Conservation (phyloP, 2,888 invertebrate genomes). For the Timandra comae region DNA sequence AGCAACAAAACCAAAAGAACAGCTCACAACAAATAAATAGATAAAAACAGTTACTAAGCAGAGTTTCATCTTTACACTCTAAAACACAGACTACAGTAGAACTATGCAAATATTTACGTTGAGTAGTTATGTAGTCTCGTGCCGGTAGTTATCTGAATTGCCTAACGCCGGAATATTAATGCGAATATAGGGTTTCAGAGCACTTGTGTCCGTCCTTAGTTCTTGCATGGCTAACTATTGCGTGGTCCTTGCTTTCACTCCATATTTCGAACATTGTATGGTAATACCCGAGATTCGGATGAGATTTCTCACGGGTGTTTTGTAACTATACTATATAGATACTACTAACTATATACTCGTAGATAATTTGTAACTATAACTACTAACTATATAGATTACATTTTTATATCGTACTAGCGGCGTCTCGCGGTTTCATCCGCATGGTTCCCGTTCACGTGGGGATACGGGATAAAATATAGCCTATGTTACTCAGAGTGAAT, state of each 20-base stretch:
- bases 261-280: constrained; percentile 51
- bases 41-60: too few species aligned
- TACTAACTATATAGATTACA: not conserved
- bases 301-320: constrained; percentile 44
- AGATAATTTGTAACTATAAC: constrained; percentile 13
- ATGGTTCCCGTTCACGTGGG: too few species aligned
- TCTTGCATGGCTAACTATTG: constrained; percentile 7
- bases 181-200: constrained; percentile 34
- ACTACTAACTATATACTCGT: too few species aligned
- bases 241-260: constrained; percentile 44
- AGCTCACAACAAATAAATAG: too few species aligned
- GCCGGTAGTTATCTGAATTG: constrained; percentile 37
- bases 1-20: too few species aligned
- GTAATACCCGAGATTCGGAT: constrained; percentile 45
- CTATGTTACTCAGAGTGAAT: too few species aligned
- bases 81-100: too few species aligned
- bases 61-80: too few species aligned
- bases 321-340: too few species aligned
- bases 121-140: constrained; percentile 16
- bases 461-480: too few species aligned
- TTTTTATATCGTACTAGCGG: not conserved
- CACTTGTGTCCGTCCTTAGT: constrained; percentile 12
- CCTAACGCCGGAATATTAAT: constrained; percentile 46
- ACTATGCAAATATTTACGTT: constrained; percentile 14
- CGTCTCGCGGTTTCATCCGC: too few species aligned